A percentile compares a stretch with the other conserved stretches of the same genome.
These are phyloP conservation scores for Allolobophora icterica DNA, from an alignment of 2,888 invertebrate species.

Conservation along the genomic window DNA sequence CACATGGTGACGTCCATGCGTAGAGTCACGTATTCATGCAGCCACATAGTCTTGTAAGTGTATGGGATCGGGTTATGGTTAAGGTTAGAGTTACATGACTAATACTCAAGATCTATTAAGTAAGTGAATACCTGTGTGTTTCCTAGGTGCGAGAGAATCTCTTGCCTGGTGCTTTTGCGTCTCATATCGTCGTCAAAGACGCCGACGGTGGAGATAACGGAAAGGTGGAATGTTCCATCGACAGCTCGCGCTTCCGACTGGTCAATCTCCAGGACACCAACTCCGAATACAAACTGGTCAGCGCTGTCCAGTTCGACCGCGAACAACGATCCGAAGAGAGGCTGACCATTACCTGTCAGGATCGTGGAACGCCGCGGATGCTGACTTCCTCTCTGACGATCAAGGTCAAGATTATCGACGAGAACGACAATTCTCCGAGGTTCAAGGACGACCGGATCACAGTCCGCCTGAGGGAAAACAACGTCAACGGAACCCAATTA, in stretches of 20 bases:
- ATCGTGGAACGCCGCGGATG: constrained; percentile 33
- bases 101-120: background rate
- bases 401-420: constrained; percentile 42
- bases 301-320: constrained; percentile 38
- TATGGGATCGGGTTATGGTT: background rate
- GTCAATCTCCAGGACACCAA: constrained; percentile 66
- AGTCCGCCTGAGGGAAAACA: constrained; percentile 42
- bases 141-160: constrained; percentile 30
- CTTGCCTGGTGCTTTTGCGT: constrained; percentile 29
- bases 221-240: constrained; percentile 23
- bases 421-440: constrained; percentile 45
- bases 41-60: no score
- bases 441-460: constrained; percentile 32
- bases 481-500: constrained; percentile 32
- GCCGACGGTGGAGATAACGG: constrained; percentile 36
- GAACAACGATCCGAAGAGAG: constrained; percentile 29
- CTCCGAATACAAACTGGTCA: constrained; percentile 38
- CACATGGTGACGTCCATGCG: no score
- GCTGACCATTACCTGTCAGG: constrained; percentile 37
- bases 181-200: constrained; percentile 35
- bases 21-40: no score
- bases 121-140: background rate
- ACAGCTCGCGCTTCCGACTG: constrained; percentile 33
- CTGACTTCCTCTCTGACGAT: constrained; percentile 42
- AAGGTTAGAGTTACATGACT: background rate